A percentile compares a stretch with the other conserved stretches of the same genome.
phyloP scores from a whole-genome alignment of 2,113 vertebrate species.

The Meles meles region DNA sequence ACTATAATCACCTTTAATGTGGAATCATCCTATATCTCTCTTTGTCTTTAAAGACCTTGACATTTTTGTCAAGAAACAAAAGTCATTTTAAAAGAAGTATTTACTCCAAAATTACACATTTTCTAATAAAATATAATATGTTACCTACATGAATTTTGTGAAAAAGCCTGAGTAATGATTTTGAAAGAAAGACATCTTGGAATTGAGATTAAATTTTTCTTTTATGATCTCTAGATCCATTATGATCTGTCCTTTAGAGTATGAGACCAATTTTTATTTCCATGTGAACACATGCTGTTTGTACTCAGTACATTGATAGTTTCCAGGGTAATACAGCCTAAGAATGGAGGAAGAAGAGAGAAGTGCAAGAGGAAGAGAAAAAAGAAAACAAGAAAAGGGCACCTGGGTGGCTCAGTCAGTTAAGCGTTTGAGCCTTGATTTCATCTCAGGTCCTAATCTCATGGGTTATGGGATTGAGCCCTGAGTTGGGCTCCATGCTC shows the following conservation, averaged over 20 bases:
- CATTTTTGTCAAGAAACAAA: not conserved
- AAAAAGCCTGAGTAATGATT: not conserved
- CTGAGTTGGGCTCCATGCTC: not conserved
- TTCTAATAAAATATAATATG: not conserved
- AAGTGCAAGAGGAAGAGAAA: not conserved
- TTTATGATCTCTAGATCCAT: not conserved
- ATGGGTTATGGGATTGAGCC: not conserved
- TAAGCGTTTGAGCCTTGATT: rapidly evolving
- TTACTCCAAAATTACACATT: not conserved
- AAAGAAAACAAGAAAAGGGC: not conserved
- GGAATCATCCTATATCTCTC: not conserved
- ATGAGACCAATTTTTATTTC: not conserved
- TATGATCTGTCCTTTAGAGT: not conserved
- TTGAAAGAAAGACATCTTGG: not conserved
- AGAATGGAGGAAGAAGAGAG: not conserved
- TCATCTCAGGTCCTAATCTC: not conserved
- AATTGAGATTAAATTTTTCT: not conserved
- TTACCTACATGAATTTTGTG: not conserved
- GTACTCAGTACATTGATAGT: not conserved
- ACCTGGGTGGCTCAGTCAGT: not conserved
- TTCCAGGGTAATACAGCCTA: not conserved
- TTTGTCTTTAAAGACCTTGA: not conserved
- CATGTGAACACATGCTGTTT: not conserved
- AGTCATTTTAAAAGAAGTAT: not conserved
- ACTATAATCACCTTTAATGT: not conserved